Percentiles rank a stretch among this genome's conserved stretches.
Evolutionary conservation across 2,888 invertebrate genomes (phyloP).

Genomic region (Leistus spinibarbis): DNA sequence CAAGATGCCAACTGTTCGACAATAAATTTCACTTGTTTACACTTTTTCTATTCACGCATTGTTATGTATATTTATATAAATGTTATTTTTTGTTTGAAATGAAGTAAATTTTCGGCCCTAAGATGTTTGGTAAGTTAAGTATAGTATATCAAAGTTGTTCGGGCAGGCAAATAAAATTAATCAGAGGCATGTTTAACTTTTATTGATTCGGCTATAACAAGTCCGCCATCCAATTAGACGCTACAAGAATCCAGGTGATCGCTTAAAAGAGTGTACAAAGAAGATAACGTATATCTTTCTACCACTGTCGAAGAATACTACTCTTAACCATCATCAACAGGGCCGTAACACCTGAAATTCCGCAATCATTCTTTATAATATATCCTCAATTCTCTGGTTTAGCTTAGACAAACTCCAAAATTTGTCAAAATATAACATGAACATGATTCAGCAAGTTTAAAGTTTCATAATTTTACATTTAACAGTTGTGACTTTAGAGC

Average conservation of each 20-base stretch:
- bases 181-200: constrained; percentile 39
- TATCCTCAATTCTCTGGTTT: no score
- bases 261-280: constrained; percentile 10
- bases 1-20: no score
- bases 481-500: no score
- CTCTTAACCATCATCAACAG: background rate
- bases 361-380: no score
- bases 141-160: constrained; percentile 32
- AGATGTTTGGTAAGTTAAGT: background rate
- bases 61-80: no score
- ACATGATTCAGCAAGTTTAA: no score
- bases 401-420: no score
- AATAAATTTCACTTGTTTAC: no score
- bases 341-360: no score
- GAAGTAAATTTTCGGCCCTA: background rate
- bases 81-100: background rate
- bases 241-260: constrained; percentile 38
- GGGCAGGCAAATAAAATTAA: constrained; percentile 34
- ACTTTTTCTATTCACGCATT: no score
- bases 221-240: constrained; percentile 35
- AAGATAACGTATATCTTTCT: background rate
- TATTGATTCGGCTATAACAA: constrained; percentile 28
- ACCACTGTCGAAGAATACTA: background rate
- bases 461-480: no score
- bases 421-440: no score